phyloP scores from a whole-genome alignment of 2,888 invertebrate genomes.

The Danaus chrysippus region DNA sequence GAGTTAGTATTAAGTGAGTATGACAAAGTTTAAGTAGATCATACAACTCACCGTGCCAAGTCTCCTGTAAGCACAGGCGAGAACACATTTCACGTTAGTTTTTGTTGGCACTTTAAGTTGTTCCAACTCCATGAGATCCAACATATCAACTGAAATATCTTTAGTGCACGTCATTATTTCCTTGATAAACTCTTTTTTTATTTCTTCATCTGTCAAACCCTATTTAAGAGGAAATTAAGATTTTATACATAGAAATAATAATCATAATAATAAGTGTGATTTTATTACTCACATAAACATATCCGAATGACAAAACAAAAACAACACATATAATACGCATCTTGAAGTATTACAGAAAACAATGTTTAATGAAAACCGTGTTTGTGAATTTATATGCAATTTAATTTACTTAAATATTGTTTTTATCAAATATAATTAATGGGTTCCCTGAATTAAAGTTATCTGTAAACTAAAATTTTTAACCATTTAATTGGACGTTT shows the following conservation, averaged over 20 bases:
- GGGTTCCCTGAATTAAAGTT: background rate
- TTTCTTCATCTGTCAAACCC: conserved; percentile 56
- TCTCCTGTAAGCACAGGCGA: conserved; percentile 68
- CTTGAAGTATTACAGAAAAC: background rate
- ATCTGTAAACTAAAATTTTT: too few relatives aligned
- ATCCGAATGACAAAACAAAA: background rate
- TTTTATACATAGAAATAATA: background rate
- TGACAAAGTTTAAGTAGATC: too few relatives aligned
- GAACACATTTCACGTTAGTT: conserved; percentile 62
- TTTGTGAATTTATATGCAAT: background rate
- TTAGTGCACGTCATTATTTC: conserved; percentile 52
- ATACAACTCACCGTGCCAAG: conserved; percentile 50
- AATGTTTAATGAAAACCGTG: background rate
- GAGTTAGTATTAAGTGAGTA: too few relatives aligned
- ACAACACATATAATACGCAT: background rate
- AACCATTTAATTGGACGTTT: too few relatives aligned
- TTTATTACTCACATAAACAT: conserved; percentile 9
- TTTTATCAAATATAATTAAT: background rate
- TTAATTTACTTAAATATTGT: background rate
- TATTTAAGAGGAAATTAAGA: conserved; percentile 21
- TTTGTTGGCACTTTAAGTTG: conserved; percentile 54
- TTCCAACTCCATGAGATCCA: conserved; percentile 51
- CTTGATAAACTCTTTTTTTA: conserved; percentile 51
- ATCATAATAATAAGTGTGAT: background rate
- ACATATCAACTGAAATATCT: conserved; percentile 51